Conservation (phyloP, 2,797 vertebrate genomes). For the Gobio occitaniae region DNA sequence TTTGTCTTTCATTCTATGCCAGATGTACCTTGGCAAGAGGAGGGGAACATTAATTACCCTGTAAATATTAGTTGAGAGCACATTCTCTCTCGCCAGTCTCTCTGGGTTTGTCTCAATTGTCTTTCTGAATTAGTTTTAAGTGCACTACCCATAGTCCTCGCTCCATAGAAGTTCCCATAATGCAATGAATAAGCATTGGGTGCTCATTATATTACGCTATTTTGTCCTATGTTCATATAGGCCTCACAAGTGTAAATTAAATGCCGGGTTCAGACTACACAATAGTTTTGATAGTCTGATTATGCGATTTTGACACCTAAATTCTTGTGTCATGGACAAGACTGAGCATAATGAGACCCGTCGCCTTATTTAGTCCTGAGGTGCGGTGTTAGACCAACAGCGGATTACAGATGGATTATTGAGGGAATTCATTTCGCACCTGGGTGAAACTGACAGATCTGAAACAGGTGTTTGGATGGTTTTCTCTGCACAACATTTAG, state of each 20-base stretch:
- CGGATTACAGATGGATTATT: neutral
- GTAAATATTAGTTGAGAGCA: conserved; percentile 47
- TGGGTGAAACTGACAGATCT: neutral
- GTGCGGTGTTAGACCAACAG: neutral
- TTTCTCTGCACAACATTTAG: neutral
- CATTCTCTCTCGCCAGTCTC: neutral
- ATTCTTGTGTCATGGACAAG: neutral
- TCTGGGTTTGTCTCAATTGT: conserved; percentile 1
- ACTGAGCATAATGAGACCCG: neutral
- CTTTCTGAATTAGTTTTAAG: neutral
- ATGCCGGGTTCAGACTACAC: too few species aligned
- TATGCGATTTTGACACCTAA: neutral
- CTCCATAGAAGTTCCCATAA: neutral
- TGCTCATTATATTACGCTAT: too few species aligned
- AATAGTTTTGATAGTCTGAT: neutral
- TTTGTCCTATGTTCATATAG: too few species aligned
- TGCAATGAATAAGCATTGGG: too few species aligned
- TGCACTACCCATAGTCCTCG: neutral
- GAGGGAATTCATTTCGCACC: neutral
- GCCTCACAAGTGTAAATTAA: too few species aligned
- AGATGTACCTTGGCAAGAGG: conserved; percentile 53
- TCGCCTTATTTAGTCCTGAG: neutral
- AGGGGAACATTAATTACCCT: conserved; percentile 37
- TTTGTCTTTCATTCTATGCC: conserved; percentile 56
- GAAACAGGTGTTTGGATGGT: neutral